Evolutionary conservation across 2,113 vertebrate species (phyloP).

Genomic region (Entelurus aequoreus): DNA sequence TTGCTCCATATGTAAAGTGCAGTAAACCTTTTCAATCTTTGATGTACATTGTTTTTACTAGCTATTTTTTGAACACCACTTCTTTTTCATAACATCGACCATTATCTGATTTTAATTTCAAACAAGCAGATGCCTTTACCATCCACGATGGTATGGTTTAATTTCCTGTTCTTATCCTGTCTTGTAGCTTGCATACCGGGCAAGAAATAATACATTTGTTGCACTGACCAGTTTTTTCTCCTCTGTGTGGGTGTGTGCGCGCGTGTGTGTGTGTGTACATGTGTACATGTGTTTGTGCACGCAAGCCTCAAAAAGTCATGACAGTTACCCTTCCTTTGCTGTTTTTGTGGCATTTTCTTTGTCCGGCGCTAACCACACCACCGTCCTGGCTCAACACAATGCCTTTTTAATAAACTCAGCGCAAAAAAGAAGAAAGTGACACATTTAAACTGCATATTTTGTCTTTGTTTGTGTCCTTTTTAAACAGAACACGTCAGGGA

Average conservation of each 20-base stretch:
- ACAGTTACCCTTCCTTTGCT: constrained; percentile 49
- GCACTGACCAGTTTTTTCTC: constrained; percentile 22
- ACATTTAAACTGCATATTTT: constrained; percentile 19
- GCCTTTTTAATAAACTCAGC: constrained; percentile 19
- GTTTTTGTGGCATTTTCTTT: constrained; percentile 51
- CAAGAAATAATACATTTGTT: constrained; percentile 26
- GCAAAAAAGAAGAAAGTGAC: not conserved
- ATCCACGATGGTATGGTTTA: constrained; percentile 51
- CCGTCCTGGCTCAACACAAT: constrained; percentile 37
- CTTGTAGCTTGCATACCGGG: constrained; percentile 15
- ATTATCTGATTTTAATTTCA: constrained; percentile 43
- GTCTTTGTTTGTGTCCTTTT: constrained; percentile 39
- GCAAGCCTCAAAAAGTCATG: constrained; percentile 44
- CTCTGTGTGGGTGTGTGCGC: constrained; percentile 20
- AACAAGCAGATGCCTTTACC: constrained; percentile 34
- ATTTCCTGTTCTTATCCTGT: constrained; percentile 58
- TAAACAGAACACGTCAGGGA: constrained; percentile 86
- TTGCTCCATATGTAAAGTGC: too few relatives aligned
- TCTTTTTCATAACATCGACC: not conserved
- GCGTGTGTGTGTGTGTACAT: constrained; percentile 27
- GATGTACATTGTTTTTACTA: too few relatives aligned
- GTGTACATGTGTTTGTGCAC: constrained; percentile 40
- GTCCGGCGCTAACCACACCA: constrained; percentile 36
- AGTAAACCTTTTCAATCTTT: too few relatives aligned
- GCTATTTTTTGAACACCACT: too few relatives aligned